Conservation (phyloP, 1,140 invertebrate species). For the Dufourea novaeangliae region DNA sequence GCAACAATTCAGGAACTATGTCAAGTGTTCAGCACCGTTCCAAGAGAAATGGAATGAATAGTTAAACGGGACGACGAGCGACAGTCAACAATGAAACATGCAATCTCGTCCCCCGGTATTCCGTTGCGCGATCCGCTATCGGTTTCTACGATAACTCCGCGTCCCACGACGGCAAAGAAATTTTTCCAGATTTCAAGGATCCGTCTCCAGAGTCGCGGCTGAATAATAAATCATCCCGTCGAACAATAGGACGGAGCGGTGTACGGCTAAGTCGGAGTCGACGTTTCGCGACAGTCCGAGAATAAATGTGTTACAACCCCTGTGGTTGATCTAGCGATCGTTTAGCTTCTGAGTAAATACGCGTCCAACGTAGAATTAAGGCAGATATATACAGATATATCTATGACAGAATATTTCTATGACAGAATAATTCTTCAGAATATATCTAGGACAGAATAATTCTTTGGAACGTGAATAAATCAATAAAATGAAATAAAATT, state of each 20-base stretch:
- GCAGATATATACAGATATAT: too few relatives aligned
- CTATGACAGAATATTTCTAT: too few relatives aligned
- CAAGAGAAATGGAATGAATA: conserved; percentile 33
- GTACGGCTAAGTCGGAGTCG: not conserved
- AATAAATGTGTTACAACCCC: conserved; percentile 19
- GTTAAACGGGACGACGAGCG: conserved; percentile 30
- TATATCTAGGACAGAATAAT: too few relatives aligned
- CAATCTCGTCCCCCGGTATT: conserved; percentile 27
- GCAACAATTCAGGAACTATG: conserved; percentile 19
- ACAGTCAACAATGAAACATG: conserved; percentile 43
- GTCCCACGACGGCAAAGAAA: not conserved
- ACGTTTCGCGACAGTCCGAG: conserved; percentile 1
- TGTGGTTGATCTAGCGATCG: not conserved
- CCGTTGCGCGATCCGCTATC: conserved; percentile 9
- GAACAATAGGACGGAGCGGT: not conserved
- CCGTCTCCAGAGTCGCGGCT: not conserved
- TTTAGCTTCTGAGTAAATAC: not conserved
- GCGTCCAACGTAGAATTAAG: not conserved
- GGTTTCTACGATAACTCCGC: not conserved
- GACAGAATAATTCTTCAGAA: too few relatives aligned
- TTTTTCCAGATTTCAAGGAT: conserved; percentile 34
- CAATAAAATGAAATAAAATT: too few relatives aligned
- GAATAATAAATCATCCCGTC: conserved; percentile 19
- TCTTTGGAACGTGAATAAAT: too few relatives aligned
- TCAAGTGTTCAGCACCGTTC: conserved; percentile 31